These are phyloP conservation scores for Andrena praecox DNA, from an alignment of 2,888 invertebrate species.

Conservation along the genomic window DNA sequence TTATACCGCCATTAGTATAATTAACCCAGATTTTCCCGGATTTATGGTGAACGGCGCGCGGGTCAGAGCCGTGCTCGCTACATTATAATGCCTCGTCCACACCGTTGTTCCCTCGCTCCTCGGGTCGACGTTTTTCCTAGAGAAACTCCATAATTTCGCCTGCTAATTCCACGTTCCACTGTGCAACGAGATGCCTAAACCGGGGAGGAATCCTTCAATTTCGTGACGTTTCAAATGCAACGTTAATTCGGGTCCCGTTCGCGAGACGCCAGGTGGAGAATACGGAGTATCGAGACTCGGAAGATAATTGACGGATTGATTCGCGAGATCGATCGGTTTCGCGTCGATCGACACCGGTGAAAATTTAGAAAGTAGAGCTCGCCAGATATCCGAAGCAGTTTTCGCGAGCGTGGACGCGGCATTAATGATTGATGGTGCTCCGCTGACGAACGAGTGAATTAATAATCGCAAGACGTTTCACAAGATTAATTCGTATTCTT, in stretches of 20 bases:
- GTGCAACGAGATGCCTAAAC: not conserved
- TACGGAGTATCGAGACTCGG: not conserved
- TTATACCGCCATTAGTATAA: constrained; percentile 71
- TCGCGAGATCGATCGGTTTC: not conserved
- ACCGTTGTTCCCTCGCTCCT: constrained; percentile 26
- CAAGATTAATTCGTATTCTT: constrained; percentile 50
- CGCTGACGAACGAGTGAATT: constrained; percentile 36
- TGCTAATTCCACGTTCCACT: not conserved
- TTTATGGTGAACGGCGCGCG: constrained; percentile 75
- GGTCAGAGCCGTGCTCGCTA: constrained; percentile 53
- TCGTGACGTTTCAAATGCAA: not conserved
- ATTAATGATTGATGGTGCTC: constrained; percentile 14
- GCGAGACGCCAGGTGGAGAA: no score
- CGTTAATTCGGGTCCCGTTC: no score
- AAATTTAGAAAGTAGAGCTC: not conserved
- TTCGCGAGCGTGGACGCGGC: not conserved
- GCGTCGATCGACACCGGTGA: not conserved
- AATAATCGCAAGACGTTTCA: constrained; percentile 29
- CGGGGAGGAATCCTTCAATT: not conserved
- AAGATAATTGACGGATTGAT: not conserved
- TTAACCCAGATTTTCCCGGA: constrained; percentile 78
- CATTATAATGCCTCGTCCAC: constrained; percentile 59
- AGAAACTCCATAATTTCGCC: not conserved
- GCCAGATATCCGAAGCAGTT: not conserved
- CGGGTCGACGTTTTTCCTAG: not conserved